phyloP scores from a whole-genome alignment of 2,113 vertebrate genomes.

The Catharus bicknelli region DNA sequence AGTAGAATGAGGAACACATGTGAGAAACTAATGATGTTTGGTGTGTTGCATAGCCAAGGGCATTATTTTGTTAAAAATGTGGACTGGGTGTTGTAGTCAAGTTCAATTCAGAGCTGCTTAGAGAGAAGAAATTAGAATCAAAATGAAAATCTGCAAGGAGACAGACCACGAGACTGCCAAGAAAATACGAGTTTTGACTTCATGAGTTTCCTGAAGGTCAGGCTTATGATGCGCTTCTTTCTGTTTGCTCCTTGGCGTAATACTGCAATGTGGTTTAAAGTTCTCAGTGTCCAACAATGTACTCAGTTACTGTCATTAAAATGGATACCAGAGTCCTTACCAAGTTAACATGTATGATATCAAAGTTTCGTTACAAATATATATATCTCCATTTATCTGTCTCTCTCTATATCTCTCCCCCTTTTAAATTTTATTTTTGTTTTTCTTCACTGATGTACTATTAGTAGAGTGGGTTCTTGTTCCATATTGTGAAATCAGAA shows the following conservation, averaged over 20 bases:
- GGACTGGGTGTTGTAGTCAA: background rate
- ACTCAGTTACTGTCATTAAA: background rate
- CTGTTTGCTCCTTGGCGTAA: background rate
- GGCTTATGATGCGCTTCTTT: background rate
- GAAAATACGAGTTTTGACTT: background rate
- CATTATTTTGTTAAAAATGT: background rate
- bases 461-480: background rate
- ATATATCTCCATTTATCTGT: accelerated
- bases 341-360: background rate
- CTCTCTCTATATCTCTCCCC: accelerated
- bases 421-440: too few relatives aligned
- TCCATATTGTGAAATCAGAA: background rate
- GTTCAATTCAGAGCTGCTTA: background rate
- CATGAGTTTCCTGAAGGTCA: background rate
- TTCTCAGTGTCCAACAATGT: background rate
- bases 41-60: background rate
- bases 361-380: background rate
- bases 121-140: background rate
- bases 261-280: background rate
- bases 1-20: background rate
- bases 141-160: background rate
- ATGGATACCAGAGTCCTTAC: background rate
- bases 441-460: background rate
- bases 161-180: background rate
- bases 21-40: background rate